Base-by-base conservation (phyloP, 2,797 vertebrate species). In the Poeciliopsis turneri region DNA sequence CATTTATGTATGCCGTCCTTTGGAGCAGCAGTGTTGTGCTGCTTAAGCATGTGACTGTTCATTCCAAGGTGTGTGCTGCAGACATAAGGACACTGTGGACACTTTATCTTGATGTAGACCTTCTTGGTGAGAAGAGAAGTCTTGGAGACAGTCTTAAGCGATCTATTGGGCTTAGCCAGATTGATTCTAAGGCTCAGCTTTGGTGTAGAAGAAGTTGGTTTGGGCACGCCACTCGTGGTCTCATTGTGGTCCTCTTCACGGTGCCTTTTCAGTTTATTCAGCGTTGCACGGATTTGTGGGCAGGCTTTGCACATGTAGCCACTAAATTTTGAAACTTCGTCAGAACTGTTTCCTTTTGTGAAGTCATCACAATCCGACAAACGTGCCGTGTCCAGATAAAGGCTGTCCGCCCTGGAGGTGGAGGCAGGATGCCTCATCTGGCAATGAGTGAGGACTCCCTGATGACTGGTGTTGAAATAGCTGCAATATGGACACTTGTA, bases 261-360 rank as follows among this genome's bases (percentile, higher is more conserved):
- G 85, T 98, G 97, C 76, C 92, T 94, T 79, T 94, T 95, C 30
- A 98, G 91, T 78, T 96, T 97, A 82, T 96, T 93, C n/a, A 92
- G 74, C 0, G 96, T 96, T 41, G 92, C 89, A 0, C 92, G 95
- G 0, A 97, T 95, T 16, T 96, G 95, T 0, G 95, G 94, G 85
- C 97, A 98, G 7, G 95, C 91, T 84, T 97, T 95, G 91, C 97
- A 98, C 71, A 96, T 89, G 78, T 97, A 97, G 47, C 97, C 97
- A 43, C 94, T 92, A 11, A 95, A 94, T 25, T 91, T 96, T 77
- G 95, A 16, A 16, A 3, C 92, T 20, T 55, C 79, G 85, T 92
- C 95, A 84, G 94, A 92, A 80, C 94, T 89, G 64, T 90, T 93
- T 59, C 83, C 93, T 93, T 84, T 96, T 92, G 71, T 91, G 73